Conservation (phyloP, 2,888 invertebrate genomes). For the Cephus pygmeus region DNA sequence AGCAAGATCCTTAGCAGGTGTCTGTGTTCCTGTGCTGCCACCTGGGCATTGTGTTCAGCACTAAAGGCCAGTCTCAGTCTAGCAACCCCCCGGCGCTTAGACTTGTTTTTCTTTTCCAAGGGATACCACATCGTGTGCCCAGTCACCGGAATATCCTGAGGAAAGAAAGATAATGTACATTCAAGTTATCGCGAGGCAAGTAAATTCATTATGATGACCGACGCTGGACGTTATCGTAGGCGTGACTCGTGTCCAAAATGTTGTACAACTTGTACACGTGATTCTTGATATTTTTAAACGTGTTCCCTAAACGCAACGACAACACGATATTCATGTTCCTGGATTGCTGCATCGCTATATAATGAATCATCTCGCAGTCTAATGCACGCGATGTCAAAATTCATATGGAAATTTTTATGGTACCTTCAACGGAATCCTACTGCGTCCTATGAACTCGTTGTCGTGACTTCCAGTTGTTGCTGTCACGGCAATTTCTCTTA, state of each 20-base stretch:
- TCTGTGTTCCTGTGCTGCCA: slow-evolving; percentile 86
- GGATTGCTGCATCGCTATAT: not conserved
- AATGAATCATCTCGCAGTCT: not conserved
- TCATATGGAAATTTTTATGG: slow-evolving; percentile 9
- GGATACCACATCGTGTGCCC: slow-evolving; percentile 94
- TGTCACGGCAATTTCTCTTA: slow-evolving; percentile 92
- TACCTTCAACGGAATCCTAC: slow-evolving; percentile 87
- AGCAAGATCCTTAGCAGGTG: slow-evolving; percentile 82
- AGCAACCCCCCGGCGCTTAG: slow-evolving; percentile 88
- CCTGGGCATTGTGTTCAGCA: slow-evolving; percentile 86
- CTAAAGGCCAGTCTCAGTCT: slow-evolving; percentile 86
- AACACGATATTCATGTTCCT: not conserved
- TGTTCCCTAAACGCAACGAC: not conserved
- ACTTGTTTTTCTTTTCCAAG: slow-evolving; percentile 85
- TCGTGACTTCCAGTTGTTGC: slow-evolving; percentile 94
- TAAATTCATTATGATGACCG: not conserved
- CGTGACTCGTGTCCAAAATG: not conserved
- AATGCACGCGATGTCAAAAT: not conserved
- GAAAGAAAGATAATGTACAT: not conserved
- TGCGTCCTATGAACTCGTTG: slow-evolving; percentile 94
- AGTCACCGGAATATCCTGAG: slow-evolving; percentile 89
- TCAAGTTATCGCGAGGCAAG: not conserved
- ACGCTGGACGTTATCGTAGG: not conserved
- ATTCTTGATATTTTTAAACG: not conserved
- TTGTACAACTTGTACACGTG: not conserved